A percentile compares a stretch with the other conserved stretches of the same genome.
phyloP scores from a whole-genome alignment of 2,888 invertebrate genomes.

The Drosophila paramelanica region DNA sequence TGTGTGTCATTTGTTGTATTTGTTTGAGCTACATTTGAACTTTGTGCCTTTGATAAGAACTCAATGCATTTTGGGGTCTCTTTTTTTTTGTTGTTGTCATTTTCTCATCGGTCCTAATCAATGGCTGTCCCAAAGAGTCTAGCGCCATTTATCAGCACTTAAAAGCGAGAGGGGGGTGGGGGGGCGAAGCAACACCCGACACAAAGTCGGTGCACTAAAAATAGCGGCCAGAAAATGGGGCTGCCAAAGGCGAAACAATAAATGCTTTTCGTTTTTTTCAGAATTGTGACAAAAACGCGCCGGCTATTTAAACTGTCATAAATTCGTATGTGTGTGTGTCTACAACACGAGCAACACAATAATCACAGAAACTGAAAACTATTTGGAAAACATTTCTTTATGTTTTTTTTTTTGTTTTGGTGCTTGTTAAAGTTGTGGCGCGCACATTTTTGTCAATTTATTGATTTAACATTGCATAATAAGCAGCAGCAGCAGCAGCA shows the following conservation, averaged over 20 bases:
- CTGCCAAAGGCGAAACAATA: conserved; percentile 32
- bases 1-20: conserved; percentile 40
- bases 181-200: conserved; percentile 23
- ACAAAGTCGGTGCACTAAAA: conserved; percentile 53
- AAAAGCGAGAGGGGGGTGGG: neutral
- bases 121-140: conserved; percentile 47
- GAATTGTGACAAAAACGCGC: conserved; percentile 39
- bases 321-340: conserved; percentile 19
- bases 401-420: conserved; percentile 12
- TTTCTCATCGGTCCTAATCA: conserved; percentile 53
- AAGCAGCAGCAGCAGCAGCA: conserved; percentile 26
- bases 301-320: conserved; percentile 60
- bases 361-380: conserved; percentile 13
- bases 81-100: conserved; percentile 8
- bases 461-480: conserved; percentile 77
- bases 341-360: neutral
- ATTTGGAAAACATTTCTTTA: conserved; percentile 36
- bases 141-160: conserved; percentile 77
- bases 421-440: conserved; percentile 32
- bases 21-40: conserved; percentile 48
- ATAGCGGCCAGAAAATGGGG: conserved; percentile 45
- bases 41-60: conserved; percentile 52
- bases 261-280: conserved; percentile 22
- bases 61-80: conserved; percentile 18
- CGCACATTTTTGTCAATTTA: conserved; percentile 58